Evolutionary conservation across 2,888 invertebrate species (phyloP), one percentile per base, ranked within the genome.

Genomic region (Automeris io): DNA sequence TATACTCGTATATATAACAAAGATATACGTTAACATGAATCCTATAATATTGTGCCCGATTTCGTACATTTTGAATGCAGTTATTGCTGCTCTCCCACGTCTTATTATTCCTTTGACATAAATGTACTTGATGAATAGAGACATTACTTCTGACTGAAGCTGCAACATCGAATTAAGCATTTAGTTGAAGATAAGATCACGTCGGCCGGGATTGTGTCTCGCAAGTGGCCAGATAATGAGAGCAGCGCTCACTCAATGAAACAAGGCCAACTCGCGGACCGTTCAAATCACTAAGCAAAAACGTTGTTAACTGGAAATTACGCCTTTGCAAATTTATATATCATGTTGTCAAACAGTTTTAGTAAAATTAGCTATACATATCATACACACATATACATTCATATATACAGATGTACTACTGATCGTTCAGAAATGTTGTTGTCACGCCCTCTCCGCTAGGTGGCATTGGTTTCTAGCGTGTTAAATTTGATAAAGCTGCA

Each of bases 191-290:
- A 39, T 39, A 34, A 39, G 18, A 34, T 39, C 39, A 22, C 22
- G 25, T 25, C 22, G 26, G 34, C 23, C 39, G 16, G 39, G 26
- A 39, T 39, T 39, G 38, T 39, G 38, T 39, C 39, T 47, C 35
- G 42, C 39, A 46, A 47, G 43, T 49, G 43, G 40, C 41, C 38
- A 22, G 40, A 35, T 49, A 47, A 47, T 47, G 40, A 45, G 40
- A 40, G 35, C 34, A 18, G 33, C 40, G 41, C 37, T 40, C 35
- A 6, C 32, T 29, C 31, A 37, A 9, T 37, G 29, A 39, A 43
- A 49, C 44, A 45, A 45, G 44, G 37, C 39, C 32, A 33, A 36
- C 41, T 40, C 36, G 35, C 32, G 4, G 31, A 38, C 33, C 35
- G 23, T 34, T 18, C 23, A 22, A 26, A 35, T 43, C 45, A 46